Conservation (phyloP, 2,888 invertebrate genomes). For the Aplocera efformata region DNA sequence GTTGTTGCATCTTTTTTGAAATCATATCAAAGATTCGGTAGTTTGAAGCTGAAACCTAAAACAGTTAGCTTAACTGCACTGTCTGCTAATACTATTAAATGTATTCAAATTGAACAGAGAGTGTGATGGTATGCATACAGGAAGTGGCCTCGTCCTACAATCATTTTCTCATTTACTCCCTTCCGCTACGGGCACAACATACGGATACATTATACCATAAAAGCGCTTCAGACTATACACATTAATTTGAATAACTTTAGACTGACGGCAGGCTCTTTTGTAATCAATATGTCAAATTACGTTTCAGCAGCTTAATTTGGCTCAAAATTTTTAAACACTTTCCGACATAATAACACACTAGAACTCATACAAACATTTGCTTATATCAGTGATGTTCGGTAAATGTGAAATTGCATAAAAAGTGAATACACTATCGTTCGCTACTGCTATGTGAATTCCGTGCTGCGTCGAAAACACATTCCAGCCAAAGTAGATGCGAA, state of each 20-base stretch:
- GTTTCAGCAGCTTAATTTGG: too few relatives aligned
- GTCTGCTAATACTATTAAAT: slow-evolving; percentile 5
- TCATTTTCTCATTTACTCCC: slow-evolving; percentile 33
- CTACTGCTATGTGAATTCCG: slow-evolving; percentile 45
- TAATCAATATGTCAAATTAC: too few relatives aligned
- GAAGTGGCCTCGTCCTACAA: slow-evolving; percentile 30
- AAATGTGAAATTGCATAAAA: too few relatives aligned
- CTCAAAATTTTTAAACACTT: too few relatives aligned
- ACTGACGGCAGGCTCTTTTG: too few relatives aligned
- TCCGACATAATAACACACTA: too few relatives aligned
- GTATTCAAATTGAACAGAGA: slow-evolving; percentile 20
- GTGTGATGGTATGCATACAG: slow-evolving; percentile 22
- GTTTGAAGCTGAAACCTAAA: not conserved
- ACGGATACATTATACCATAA: slow-evolving; percentile 8
- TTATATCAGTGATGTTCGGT: too few relatives aligned
- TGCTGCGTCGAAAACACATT: slow-evolving; percentile 46
- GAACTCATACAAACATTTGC: too few relatives aligned
- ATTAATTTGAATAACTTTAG: too few relatives aligned
- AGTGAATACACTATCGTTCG: too few relatives aligned
- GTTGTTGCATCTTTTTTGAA: too few relatives aligned
- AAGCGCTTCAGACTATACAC: not conserved
- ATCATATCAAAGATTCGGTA: too few relatives aligned
- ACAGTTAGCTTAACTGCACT: not conserved
- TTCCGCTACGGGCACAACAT: slow-evolving; percentile 27
- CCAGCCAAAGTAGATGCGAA: slow-evolving; percentile 36